These are phyloP conservation scores for Bactericera cockerelli DNA, from an alignment of 1,140 invertebrate genomes.

Conservation along the genomic window DNA sequence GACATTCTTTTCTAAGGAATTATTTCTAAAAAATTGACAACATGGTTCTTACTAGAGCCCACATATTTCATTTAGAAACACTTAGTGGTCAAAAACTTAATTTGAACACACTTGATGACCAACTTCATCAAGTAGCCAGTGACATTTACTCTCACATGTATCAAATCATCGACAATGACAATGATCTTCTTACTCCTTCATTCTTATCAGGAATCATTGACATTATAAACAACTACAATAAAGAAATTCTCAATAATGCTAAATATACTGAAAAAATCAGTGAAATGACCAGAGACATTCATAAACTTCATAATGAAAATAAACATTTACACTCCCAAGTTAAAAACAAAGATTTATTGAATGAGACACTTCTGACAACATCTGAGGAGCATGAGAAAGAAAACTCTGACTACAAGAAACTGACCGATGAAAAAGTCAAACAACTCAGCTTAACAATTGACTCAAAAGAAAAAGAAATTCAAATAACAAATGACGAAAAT, in stretches of 20 bases:
- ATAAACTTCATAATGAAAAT: not conserved
- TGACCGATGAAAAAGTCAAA: not conserved
- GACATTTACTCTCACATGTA: not conserved
- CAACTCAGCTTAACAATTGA: not conserved
- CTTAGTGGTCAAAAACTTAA: not conserved
- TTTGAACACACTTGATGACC: not conserved
- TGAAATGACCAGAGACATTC: not conserved
- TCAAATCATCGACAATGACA: not conserved
- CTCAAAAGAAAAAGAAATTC: not conserved
- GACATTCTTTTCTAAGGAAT: not conserved
- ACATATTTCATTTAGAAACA: not conserved
- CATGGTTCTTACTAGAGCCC: not conserved
- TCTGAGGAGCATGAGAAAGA: not conserved
- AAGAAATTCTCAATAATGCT: not conserved
- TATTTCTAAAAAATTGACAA: not conserved
- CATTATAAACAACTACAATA: not conserved
- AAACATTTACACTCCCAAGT: not conserved
- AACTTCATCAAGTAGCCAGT: not conserved
- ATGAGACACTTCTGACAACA: not conserved
- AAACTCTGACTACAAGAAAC: not conserved
- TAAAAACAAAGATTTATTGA: not conserved
- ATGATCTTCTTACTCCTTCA: not conserved
- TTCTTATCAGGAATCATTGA: not conserved
- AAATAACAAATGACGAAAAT: not conserved
- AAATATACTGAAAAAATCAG: not conserved